These are phyloP conservation scores for Rotaria magnacalcarata DNA, from an alignment of 2,888 invertebrate species.

Conservation along the genomic window DNA sequence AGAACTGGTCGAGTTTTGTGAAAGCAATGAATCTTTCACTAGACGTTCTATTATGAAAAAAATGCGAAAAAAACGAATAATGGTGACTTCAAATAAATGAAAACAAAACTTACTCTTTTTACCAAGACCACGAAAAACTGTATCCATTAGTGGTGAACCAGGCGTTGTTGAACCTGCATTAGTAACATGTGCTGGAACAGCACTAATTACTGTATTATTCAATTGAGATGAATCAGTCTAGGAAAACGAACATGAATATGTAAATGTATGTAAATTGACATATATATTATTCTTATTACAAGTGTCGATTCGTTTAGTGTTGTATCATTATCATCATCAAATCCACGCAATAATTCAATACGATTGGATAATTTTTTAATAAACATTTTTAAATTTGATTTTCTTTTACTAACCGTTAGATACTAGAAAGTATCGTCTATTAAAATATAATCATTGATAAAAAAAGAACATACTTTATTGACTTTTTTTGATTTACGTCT, in stretches of 20 bases:
- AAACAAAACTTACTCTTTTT: background rate
- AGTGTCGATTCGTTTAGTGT: slow-evolving; percentile 7
- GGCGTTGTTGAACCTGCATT: background rate
- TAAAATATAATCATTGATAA: background rate
- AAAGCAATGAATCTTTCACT: background rate
- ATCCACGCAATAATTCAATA: slow-evolving; percentile 22
- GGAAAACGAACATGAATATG: background rate
- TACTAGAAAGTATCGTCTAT: background rate
- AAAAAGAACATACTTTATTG: background rate
- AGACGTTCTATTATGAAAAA: background rate
- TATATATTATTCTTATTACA: background rate
- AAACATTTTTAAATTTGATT: slow-evolving; percentile 13
- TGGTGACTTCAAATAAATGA: background rate
- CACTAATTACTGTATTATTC: background rate
- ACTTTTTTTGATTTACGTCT: slow-evolving; percentile 28
- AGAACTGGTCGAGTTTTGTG: background rate
- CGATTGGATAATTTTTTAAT: slow-evolving; percentile 20
- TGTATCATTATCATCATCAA: slow-evolving; percentile 10
- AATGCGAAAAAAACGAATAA: background rate
- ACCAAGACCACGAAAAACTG: slow-evolving; percentile 29
- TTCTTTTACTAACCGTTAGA: background rate
- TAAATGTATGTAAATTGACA: background rate
- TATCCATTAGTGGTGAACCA: slow-evolving; percentile 23
- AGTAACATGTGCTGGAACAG: background rate
- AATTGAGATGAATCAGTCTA: slow-evolving; percentile 28